phyloP scores from a whole-genome alignment of 2,113 vertebrate genomes.

The Vulpes ferrilata region DNA sequence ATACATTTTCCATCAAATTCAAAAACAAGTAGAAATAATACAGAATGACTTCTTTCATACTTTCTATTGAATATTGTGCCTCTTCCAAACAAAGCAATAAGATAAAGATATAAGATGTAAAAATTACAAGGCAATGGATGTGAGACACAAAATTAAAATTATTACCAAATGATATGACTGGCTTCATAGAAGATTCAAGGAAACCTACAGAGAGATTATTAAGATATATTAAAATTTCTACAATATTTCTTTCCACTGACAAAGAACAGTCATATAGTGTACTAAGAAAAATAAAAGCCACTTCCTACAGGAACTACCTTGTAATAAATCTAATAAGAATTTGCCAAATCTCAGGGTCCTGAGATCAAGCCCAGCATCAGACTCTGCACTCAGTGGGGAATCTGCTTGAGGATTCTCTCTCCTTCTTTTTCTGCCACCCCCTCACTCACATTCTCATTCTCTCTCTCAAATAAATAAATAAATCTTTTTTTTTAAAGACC shows the following conservation, averaged over 20 bases:
- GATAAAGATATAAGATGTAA: background rate
- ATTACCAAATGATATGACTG: background rate
- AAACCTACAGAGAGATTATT: background rate
- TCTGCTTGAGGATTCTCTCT: no score
- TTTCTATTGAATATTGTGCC: background rate
- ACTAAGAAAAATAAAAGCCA: background rate
- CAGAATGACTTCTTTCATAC: background rate
- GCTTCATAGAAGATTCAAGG: background rate
- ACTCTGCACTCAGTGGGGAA: no score
- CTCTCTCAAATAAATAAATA: background rate
- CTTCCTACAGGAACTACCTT: background rate
- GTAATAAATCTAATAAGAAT: background rate
- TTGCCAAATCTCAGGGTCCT: background rate
- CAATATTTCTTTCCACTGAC: background rate
- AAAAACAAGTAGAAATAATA: background rate
- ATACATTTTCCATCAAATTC: background rate
- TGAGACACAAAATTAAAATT: background rate
- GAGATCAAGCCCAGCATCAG: no score
- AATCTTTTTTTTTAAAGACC: background rate
- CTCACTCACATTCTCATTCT: no score
- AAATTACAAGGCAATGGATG: background rate
- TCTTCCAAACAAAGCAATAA: background rate
- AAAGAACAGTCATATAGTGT: background rate
- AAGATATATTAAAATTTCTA: background rate
- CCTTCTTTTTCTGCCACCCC: no score